These are phyloP conservation scores for Acrobasis consociella DNA, from an alignment of 2,888 invertebrate genomes.

Conservation along the genomic window DNA sequence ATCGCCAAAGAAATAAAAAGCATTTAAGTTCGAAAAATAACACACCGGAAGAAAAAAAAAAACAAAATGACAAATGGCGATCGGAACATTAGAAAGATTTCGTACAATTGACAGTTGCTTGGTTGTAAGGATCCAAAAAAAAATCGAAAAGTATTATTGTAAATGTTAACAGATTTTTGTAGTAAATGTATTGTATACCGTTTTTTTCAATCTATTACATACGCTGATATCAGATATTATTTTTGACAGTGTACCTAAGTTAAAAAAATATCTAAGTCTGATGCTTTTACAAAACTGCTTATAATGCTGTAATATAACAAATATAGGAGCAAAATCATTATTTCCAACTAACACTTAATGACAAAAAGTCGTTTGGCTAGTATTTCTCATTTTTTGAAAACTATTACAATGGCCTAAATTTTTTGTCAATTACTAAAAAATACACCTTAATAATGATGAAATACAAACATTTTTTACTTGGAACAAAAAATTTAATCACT, in stretches of 20 bases:
- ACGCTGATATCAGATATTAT: too few relatives aligned
- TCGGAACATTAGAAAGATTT: slow-evolving; percentile 38
- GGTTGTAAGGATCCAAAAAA: neutral
- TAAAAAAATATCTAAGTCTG: too few relatives aligned
- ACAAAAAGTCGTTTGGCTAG: neutral
- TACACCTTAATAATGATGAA: slow-evolving; percentile 17
- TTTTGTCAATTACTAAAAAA: neutral
- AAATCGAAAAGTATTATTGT: neutral
- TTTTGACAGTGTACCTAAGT: too few relatives aligned
- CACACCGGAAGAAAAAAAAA: slow-evolving; percentile 44
- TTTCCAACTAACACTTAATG: neutral
- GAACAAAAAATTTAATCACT: slow-evolving; percentile 43
- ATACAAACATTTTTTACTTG: slow-evolving; percentile 27
- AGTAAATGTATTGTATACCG: neutral
- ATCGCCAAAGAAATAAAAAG: slow-evolving; percentile 14
- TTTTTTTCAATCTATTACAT: too few relatives aligned
- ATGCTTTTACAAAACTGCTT: too few relatives aligned
- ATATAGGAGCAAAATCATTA: too few relatives aligned
- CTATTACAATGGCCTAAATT: neutral
- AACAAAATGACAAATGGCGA: slow-evolving; percentile 52
- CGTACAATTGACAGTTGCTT: slow-evolving; percentile 1
- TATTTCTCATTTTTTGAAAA: neutral
- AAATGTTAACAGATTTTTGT: neutral
- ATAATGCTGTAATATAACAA: too few relatives aligned
- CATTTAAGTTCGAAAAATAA: neutral